Base-by-base conservation (phyloP, 2,888 invertebrate genomes). In the Sceliomorpha sp. region DNA sequence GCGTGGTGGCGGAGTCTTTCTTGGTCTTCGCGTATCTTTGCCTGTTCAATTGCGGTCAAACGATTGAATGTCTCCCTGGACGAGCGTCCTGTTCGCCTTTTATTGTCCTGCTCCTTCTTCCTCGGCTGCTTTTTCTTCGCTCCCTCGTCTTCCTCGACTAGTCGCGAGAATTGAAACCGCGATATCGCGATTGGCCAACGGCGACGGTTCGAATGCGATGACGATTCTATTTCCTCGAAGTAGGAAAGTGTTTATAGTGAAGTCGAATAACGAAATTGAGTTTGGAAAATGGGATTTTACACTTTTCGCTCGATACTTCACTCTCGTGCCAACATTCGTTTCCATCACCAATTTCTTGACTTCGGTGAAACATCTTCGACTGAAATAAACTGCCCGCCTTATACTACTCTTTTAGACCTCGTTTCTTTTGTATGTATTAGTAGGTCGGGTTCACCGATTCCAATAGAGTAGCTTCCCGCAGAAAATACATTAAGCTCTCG, bases 401-500 rank as follows among this genome's bases (percentile, higher is more conserved):
- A 26, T 27, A 42, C 27, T 13, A 14, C 26, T 9, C 27, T 42
- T 42, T 42, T 42, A 42, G 29, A 36, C 31, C 37, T 9, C 9
- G 15, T 10, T 50, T 24, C 36, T 29, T 3, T 9, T n/a, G n/a
- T n/a, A n/a, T n/a, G n/a, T n/a, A n/a, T n/a, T 24, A 77, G 90
- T 89, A 96, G 96, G 82, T 95, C 96, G 14, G 96, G 96, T 75
- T 96, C 96, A 81, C 97, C 97, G 0, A 96, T 96, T 72, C 97
- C 96, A 7, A 96, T 97, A 55, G 97, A 97, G 87, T 96, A 96
- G 84, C 89, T 97, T 3, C 97, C 97, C 12, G 96, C 96, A 8
- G 96, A 97, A 85, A 97, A 97, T 79, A 95, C 96, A 0, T 89
- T 97, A 27, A 96, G 96, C 85, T 96, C 96, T 0, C 94, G 96